Conservation (phyloP, 2,113 vertebrate species). For the Zootoca vivipara region DNA sequence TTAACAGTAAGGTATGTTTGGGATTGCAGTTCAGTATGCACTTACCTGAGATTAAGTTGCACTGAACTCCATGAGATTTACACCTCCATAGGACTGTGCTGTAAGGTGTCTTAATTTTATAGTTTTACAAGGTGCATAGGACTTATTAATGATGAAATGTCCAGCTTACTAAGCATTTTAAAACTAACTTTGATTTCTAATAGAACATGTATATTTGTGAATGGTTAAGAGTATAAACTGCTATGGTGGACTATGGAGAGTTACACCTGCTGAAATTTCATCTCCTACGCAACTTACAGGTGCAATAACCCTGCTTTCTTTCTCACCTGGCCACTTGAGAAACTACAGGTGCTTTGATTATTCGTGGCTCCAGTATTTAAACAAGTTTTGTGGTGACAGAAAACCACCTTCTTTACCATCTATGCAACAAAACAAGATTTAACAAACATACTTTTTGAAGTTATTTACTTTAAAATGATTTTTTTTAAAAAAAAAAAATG, state of each 20-base stretch:
- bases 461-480: too few species aligned
- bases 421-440: not conserved
- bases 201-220: not conserved
- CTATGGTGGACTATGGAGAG: too few species aligned
- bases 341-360: not conserved
- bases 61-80: not conserved
- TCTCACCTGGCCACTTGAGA: too few species aligned
- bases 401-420: not conserved
- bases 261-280: too few species aligned
- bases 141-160: too few species aligned
- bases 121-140: not conserved
- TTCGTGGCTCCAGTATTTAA: not conserved
- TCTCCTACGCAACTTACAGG: too few species aligned
- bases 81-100: not conserved
- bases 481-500: too few species aligned
- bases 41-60: not conserved
- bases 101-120: not conserved
- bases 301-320: too few species aligned
- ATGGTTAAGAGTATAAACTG: not conserved
- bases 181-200: not conserved
- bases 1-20: not conserved
- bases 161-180: not conserved
- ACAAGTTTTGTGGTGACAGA: not conserved
- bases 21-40: not conserved
- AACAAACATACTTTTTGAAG: not conserved